A percentile compares a stretch with the other conserved stretches of the same genome.
phyloP scores from a whole-genome alignment of 2,113 vertebrate genomes.

The Pteropus alecto region DNA sequence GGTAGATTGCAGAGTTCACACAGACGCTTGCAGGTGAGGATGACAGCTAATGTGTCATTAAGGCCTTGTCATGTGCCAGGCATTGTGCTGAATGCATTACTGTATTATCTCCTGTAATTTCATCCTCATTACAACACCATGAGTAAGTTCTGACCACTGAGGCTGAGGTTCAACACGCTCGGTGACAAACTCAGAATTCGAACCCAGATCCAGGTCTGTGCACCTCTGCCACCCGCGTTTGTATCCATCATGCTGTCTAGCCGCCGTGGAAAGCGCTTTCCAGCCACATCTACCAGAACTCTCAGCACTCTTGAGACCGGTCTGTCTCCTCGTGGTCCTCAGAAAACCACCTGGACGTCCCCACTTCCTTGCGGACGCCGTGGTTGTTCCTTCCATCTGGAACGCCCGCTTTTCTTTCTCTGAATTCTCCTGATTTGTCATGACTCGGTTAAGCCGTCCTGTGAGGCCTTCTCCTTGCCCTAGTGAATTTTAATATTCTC shows the following conservation, averaged over 20 bases:
- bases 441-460: background rate
- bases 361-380: background rate
- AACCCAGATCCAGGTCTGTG: background rate
- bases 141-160: background rate
- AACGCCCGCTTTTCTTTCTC: background rate
- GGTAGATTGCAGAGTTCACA: background rate
- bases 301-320: too few species aligned
- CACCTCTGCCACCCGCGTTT: rapidly evolving
- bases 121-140: background rate
- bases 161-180: background rate
- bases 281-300: background rate
- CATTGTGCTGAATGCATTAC: background rate
- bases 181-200: background rate
- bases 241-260: rapidly evolving
- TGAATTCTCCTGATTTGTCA: background rate
- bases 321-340: background rate
- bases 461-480: background rate
- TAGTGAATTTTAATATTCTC: background rate
- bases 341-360: background rate
- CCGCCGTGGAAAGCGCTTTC: background rate
- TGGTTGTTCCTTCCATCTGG: background rate
- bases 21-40: background rate
- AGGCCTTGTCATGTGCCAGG: background rate
- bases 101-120: rapidly evolving
- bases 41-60: rapidly evolving